Evolutionary conservation across 2,888 invertebrate genomes (phyloP).

Genomic region (Microctonus hyperodae): DNA sequence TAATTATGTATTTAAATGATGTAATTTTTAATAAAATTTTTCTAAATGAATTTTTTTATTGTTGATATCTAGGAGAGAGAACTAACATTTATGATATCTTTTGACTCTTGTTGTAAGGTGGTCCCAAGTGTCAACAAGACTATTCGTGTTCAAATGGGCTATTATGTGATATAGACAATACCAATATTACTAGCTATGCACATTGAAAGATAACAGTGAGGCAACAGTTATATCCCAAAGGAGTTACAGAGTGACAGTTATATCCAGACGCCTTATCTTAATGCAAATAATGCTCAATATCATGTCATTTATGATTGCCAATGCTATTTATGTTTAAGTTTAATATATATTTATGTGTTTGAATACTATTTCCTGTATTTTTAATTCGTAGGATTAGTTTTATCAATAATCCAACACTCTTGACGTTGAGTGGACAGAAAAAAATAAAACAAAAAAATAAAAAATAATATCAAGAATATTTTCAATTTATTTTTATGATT

Average conservation of each 20-base stretch:
- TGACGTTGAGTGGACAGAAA: no score
- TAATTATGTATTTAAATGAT: no score
- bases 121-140: constrained; percentile 9
- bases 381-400: no score
- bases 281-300: neutral
- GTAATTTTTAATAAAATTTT: no score
- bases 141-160: neutral
- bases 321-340: neutral
- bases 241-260: neutral
- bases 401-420: no score
- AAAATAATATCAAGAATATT: no score
- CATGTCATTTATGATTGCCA: neutral
- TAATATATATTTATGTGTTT: neutral
- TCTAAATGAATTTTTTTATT: no score
- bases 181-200: neutral
- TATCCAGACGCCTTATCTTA: constrained; percentile 7
- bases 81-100: neutral
- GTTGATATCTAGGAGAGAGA: no score
- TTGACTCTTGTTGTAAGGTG: neutral
- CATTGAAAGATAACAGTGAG: constrained; percentile 12
- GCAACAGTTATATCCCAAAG: constrained; percentile 6
- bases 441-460: no score
- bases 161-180: neutral
- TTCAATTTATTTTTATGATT: no score
- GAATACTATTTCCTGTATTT: no score